Conservation (phyloP, 2,888 invertebrate species). For the Leptinotarsa haldemani region DNA sequence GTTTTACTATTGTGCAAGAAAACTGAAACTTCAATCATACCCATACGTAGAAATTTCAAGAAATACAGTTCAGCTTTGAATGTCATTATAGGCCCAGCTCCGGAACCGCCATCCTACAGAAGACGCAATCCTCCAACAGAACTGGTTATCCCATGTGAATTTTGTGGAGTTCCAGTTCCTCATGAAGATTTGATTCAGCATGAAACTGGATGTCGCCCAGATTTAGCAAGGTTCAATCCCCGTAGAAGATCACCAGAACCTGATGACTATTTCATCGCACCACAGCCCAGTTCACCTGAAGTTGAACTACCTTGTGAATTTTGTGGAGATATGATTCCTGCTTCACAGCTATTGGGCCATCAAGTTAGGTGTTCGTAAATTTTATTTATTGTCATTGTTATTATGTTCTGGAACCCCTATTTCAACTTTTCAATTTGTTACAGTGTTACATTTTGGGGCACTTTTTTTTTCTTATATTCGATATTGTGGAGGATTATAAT, state of each 20-base stretch:
- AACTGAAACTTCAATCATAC: too few species aligned
- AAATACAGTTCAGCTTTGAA: background rate
- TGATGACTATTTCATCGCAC: slow-evolving; percentile 54
- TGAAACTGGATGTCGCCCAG: slow-evolving; percentile 66
- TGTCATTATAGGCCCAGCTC: slow-evolving; percentile 59
- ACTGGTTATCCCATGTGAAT: slow-evolving; percentile 69
- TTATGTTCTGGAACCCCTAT: background rate
- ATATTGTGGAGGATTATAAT: too few species aligned
- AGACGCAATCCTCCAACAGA: slow-evolving; percentile 68
- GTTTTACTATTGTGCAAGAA: too few species aligned
- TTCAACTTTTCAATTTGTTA: background rate
- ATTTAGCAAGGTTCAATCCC: slow-evolving; percentile 61
- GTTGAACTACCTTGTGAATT: slow-evolving; percentile 73
- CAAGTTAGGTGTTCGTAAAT: slow-evolving; percentile 65
- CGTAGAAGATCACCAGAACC: slow-evolving; percentile 53
- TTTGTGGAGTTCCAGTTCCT: slow-evolving; percentile 68
- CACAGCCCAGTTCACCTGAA: slow-evolving; percentile 59
- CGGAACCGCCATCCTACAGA: slow-evolving; percentile 66
- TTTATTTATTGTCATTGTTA: slow-evolving; percentile 2
- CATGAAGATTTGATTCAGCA: slow-evolving; percentile 68
- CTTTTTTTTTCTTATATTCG: too few species aligned
- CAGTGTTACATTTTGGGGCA: too few species aligned
- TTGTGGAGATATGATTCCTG: slow-evolving; percentile 68
- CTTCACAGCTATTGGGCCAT: slow-evolving; percentile 69
- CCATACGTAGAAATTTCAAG: too few species aligned